Conservation (phyloP, 2,113 vertebrate species). For the Pelodiscus sinensis region DNA sequence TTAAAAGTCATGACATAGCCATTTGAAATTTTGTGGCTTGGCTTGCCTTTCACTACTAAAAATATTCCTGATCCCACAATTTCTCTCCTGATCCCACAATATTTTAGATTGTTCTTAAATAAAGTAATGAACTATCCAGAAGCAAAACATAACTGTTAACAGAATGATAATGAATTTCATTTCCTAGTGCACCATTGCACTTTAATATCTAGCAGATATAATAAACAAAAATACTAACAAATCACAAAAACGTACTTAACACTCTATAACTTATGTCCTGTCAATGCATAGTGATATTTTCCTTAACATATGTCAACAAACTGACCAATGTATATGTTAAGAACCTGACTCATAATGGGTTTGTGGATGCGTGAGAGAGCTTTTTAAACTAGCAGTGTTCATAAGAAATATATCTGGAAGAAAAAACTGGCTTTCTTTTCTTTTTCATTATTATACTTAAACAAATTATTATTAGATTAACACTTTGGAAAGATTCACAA, state of each 20-base stretch:
- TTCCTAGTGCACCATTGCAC: neutral
- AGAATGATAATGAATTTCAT: neutral
- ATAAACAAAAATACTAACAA: neutral
- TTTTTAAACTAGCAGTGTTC: neutral
- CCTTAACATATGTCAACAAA: neutral
- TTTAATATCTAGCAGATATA: neutral
- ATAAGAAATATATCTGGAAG: neutral
- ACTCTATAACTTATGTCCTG: neutral
- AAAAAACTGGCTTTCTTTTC: fast-evolving
- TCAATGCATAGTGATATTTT: neutral
- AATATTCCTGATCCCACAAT: neutral
- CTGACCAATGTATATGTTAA: neutral
- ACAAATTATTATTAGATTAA: neutral
- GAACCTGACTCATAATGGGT: neutral
- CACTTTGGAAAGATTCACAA: neutral
- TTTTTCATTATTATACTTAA: neutral
- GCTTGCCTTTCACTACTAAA: no score
- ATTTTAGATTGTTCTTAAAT: neutral
- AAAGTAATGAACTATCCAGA: neutral
- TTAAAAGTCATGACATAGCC: neutral
- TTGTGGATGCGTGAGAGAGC: neutral
- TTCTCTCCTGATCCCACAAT: neutral
- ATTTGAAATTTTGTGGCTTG: no score
- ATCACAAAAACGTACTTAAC: neutral
- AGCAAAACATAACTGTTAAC: neutral